These are phyloP conservation scores for Erynnis tages DNA, from an alignment of 2,888 invertebrate genomes.

Conservation along the genomic window DNA sequence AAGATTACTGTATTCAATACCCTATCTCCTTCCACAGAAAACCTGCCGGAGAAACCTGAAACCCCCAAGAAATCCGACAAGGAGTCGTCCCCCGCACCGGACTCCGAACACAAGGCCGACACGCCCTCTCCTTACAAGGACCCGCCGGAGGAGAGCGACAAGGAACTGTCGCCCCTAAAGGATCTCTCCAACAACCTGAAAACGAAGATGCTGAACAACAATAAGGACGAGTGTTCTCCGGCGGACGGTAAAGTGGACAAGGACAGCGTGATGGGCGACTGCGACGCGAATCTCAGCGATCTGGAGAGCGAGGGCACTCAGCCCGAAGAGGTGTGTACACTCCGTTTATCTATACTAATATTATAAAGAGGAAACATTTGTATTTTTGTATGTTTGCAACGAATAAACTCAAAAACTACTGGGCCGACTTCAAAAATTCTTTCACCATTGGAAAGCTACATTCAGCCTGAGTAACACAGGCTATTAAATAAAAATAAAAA, in stretches of 20 bases:
- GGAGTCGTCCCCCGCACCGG: conserved; percentile 44
- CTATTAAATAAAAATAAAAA: no score
- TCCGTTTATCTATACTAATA: no score
- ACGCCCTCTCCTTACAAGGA: conserved; percentile 53
- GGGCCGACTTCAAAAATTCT: no score
- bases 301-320: conserved; percentile 94
- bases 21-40: conserved; percentile 41
- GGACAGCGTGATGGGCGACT: conserved; percentile 84
- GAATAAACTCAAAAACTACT: no score
- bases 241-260: conserved; percentile 77
- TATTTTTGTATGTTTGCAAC: no score
- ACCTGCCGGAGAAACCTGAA: conserved; percentile 54
- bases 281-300: conserved; percentile 86
- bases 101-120: conserved; percentile 41
- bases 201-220: conserved; percentile 65
- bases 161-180: conserved; percentile 59
- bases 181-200: conserved; percentile 59
- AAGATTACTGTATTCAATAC: no score
- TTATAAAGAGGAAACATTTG: no score
- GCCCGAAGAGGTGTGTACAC: conserved; percentile 86
- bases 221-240: conserved; percentile 72
- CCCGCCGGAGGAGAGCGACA: conserved; percentile 52
- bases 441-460: no score
- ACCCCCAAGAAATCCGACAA: conserved; percentile 60
- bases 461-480: no score